phyloP scores from a whole-genome alignment of 2,797 vertebrate genomes.

The Coilia nasus region DNA sequence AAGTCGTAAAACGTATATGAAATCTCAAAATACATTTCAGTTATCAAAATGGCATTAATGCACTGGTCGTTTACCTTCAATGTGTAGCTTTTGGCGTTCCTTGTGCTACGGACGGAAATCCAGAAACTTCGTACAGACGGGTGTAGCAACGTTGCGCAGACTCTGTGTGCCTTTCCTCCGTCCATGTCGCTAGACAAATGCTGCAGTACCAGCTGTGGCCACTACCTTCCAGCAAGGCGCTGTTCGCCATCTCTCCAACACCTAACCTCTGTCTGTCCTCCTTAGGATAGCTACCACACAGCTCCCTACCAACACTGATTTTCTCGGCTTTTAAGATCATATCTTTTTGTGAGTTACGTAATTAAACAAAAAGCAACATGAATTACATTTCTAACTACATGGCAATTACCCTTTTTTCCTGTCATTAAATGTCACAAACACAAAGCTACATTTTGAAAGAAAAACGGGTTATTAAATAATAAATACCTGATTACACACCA shows the following conservation, averaged over 20 bases:
- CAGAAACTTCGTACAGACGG: constrained; percentile 56
- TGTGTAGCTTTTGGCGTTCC: neutral
- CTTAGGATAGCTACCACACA: constrained; percentile 38
- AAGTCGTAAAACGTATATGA: neutral
- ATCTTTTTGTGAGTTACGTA: neutral
- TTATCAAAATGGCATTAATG: constrained; percentile 37
- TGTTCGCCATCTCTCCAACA: constrained; percentile 35
- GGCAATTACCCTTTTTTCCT: neutral
- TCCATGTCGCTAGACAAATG: constrained; percentile 10
- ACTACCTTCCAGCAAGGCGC: constrained; percentile 38
- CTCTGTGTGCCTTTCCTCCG: constrained; percentile 36
- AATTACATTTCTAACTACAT: neutral
- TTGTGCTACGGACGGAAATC: constrained; percentile 39
- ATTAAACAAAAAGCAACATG: neutral
- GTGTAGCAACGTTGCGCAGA: constrained; percentile 50
- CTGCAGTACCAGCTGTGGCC: constrained; percentile 35
- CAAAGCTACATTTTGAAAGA: neutral
- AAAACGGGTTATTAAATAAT: neutral
- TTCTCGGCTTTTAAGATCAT: neutral
- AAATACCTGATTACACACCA: neutral
- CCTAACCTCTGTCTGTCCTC: constrained; percentile 9
- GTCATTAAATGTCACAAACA: neutral
- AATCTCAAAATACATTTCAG: neutral
- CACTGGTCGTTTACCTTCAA: neutral
- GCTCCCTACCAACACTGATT: neutral